A percentile compares a stretch with the other conserved stretches of the same genome.
These are phyloP conservation scores for Chondrilla cf. caribensis DNA, from an alignment of 37 sponge, comb jelly and placozoan genomes.

Conservation along the genomic window DNA sequence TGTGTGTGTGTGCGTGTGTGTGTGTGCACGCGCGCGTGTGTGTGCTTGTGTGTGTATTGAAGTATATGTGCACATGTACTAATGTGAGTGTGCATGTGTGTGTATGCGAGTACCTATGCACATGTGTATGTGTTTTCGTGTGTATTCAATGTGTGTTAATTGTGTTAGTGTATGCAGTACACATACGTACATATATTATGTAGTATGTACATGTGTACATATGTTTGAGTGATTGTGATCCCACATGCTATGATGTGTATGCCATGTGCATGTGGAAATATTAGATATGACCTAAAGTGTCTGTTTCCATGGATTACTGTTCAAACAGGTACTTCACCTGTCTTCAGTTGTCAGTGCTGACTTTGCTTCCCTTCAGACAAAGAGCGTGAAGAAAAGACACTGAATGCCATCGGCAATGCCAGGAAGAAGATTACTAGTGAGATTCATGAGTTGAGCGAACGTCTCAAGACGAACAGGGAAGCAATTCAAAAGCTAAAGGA, in stretches of 20 bases:
- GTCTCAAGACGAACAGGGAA: conserved; percentile 65
- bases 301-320: no score
- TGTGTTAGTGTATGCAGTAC: no score
- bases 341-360: not conserved
- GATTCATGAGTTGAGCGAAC: conserved; percentile 76
- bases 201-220: no score
- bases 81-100: no score
- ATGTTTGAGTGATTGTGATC: no score
- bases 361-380: conserved; percentile 41
- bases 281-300: no score
- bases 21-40: not conserved
- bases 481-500: conserved; percentile 53
- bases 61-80: not conserved
- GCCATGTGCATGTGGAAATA: no score
- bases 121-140: not conserved
- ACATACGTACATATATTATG: no score
- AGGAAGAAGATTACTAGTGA: conserved; percentile 77
- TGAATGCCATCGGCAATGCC: conserved; percentile 51
- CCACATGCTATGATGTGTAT: no score
- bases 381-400: conserved; percentile 70
- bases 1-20: conserved; percentile 11
- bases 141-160: no score
- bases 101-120: not conserved
- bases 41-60: not conserved
- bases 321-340: no score